Evolutionary conservation across 2,113 vertebrate species (phyloP), one percentile per base, ranked within the genome.

Genomic region (Cynopterus brachyotis): DNA sequence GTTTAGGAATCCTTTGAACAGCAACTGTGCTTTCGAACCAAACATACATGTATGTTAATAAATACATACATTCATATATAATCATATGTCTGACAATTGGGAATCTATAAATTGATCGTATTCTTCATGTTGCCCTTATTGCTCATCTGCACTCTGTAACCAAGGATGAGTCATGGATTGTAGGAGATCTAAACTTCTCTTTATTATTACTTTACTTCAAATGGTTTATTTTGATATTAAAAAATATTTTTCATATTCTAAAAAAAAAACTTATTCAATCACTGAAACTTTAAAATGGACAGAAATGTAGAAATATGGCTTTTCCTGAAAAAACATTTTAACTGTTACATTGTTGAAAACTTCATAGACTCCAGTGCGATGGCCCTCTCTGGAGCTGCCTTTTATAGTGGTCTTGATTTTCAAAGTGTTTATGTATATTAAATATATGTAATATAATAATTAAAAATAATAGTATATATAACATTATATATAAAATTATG

Each of bases 1-100:
- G 98, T 99, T 96, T 98, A 98, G 0, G 99, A 99, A 95, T 99
- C 99, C 6, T 99, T 99, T 89, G 99, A 99, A 85, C 99, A 97
- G 94, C 99, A 99, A 69, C 96, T 99, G 37, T 98, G 66, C 82
- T 98, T 99, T 60, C 98, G 97, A 94, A 99, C 98, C 42, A 98
- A 98, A 13, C 30, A 32, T 64, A 64, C 30, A 32, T 32, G 2
- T 64, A 64, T 64, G 7, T 64, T 32, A 13, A 62, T 62, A 62
- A 28, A 62, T 62, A 32, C 60, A 62, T 62, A 62, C 60, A 30
- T 62, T 62, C 60, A 30, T 62, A 62, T 32, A 30, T 32, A 59
- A 59, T 59, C 20, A 22, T 62, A 30, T 62, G 30, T 16, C 3
- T 15, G 24, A 30, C 45, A 32, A 35, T 28, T 3, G 0, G 50